Conservation (phyloP, 2,113 vertebrate genomes). For the Diadophis punctatus region DNA sequence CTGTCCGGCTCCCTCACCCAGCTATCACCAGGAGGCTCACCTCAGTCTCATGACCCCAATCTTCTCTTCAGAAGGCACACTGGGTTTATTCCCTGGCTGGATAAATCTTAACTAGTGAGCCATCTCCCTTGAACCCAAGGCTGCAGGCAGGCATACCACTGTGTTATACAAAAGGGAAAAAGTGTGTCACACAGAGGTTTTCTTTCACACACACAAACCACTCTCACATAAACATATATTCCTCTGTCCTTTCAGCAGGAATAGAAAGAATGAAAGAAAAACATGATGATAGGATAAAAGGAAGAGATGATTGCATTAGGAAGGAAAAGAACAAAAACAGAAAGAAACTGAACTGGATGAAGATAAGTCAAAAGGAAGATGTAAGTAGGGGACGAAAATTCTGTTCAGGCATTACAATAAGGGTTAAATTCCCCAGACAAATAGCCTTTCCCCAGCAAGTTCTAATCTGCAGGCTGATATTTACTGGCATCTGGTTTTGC, state of each 20-base stretch:
- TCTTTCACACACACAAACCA: neutral
- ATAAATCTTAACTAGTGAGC: neutral
- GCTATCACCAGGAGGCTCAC: neutral
- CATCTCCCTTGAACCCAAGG: neutral
- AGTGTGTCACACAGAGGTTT: neutral
- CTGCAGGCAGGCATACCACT: neutral
- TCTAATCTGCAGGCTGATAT: neutral
- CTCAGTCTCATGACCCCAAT: neutral
- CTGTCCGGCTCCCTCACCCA: neutral
- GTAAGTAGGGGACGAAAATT: neutral
- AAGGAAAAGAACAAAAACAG: neutral
- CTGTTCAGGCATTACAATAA: neutral
- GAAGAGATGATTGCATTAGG: neutral
- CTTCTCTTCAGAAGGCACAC: neutral
- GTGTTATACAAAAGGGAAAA: neutral
- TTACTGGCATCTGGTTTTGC: neutral
- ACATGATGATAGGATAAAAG: neutral
- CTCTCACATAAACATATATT: neutral
- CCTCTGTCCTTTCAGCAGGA: neutral
- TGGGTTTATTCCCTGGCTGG: neutral
- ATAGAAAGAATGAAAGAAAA: neutral
- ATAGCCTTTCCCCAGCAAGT: neutral
- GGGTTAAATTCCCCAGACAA: neutral
- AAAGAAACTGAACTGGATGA: neutral
- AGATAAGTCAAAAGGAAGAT: neutral